Evolutionary conservation across 2,888 invertebrate genomes (phyloP).

Genomic region (Aricia artaxerxes): DNA sequence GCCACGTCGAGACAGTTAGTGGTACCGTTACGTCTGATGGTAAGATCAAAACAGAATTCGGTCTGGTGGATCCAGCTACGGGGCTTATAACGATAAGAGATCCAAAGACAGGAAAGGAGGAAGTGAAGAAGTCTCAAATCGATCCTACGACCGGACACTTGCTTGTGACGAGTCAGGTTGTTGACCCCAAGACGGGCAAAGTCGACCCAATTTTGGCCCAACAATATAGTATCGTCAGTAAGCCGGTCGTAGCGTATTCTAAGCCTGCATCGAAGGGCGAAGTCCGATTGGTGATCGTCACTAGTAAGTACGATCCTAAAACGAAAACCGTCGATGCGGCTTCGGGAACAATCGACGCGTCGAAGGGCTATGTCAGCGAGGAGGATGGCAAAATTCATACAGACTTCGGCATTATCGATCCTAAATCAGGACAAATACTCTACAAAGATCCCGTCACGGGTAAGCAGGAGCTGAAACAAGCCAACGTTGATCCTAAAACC

Average conservation of each 20-base stretch:
- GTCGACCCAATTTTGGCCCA: slow-evolving; percentile 79
- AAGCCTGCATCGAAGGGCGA: slow-evolving; percentile 69
- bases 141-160: slow-evolving; percentile 81
- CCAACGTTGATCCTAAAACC: slow-evolving; percentile 80
- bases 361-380: slow-evolving; percentile 76
- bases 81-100: slow-evolving; percentile 76
- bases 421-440: slow-evolving; percentile 80
- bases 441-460: slow-evolving; percentile 82
- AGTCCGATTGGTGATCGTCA: slow-evolving; percentile 68
- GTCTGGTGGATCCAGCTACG: slow-evolving; percentile 82
- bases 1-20: slow-evolving; percentile 78
- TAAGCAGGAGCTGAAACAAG: slow-evolving; percentile 82
- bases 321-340: slow-evolving; percentile 80
- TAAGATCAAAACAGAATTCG: slow-evolving; percentile 82
- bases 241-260: slow-evolving; percentile 62
- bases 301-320: slow-evolving; percentile 81
- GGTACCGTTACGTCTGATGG: slow-evolving; percentile 79
- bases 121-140: slow-evolving; percentile 79
- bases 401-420: slow-evolving; percentile 81
- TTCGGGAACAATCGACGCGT: slow-evolving; percentile 75
- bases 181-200: slow-evolving; percentile 82
- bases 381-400: slow-evolving; percentile 81
- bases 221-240: slow-evolving; percentile 73
- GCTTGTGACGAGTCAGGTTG: slow-evolving; percentile 76
- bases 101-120: slow-evolving; percentile 72